A percentile compares a stretch with the other conserved stretches of the same genome.
These are phyloP conservation scores for Tetramorium alpestre DNA, from an alignment of 1,140 invertebrate species.

Conservation along the genomic window DNA sequence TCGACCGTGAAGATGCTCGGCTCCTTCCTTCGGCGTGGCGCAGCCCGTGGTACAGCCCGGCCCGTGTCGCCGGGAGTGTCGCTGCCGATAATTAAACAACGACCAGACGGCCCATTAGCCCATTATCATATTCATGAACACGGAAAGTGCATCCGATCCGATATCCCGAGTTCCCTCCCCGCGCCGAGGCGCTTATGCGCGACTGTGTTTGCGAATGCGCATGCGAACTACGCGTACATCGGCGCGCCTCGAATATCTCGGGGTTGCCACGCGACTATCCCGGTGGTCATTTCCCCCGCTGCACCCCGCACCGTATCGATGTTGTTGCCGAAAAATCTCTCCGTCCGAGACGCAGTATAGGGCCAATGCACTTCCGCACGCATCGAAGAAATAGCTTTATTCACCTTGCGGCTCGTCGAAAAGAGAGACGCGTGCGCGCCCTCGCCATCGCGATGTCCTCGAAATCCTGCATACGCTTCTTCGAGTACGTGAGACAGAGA, in stretches of 20 bases:
- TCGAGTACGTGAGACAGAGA: background rate
- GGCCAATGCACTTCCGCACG: background rate
- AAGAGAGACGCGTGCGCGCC: background rate
- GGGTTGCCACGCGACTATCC: constrained; percentile 77
- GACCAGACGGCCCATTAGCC: constrained; percentile 84
- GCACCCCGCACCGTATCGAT: background rate
- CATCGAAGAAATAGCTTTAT: background rate
- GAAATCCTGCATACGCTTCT: background rate
- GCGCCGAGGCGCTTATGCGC: constrained; percentile 63
- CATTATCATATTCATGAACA: constrained; percentile 86
- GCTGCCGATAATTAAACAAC: constrained; percentile 84
- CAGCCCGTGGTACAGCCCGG: constrained; percentile 30
- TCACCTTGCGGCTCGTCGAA: background rate
- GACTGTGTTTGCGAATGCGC: constrained; percentile 57
- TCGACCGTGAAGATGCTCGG: constrained; percentile 33
- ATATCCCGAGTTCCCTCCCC: constrained; percentile 72
- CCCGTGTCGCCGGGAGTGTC: constrained; percentile 66
- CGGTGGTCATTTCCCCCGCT: constrained; percentile 67
- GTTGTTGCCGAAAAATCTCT: background rate
- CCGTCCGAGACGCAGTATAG: background rate
- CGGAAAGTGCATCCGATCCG: constrained; percentile 84
- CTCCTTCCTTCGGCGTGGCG: constrained; percentile 38
- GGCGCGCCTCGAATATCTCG: constrained; percentile 66
- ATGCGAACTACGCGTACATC: constrained; percentile 4
- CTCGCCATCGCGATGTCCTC: background rate